Evolutionary conservation across 2,888 invertebrate genomes (phyloP), one percentile per base, ranked within the genome.

Genomic region (Peribatodes rhomboidaria): DNA sequence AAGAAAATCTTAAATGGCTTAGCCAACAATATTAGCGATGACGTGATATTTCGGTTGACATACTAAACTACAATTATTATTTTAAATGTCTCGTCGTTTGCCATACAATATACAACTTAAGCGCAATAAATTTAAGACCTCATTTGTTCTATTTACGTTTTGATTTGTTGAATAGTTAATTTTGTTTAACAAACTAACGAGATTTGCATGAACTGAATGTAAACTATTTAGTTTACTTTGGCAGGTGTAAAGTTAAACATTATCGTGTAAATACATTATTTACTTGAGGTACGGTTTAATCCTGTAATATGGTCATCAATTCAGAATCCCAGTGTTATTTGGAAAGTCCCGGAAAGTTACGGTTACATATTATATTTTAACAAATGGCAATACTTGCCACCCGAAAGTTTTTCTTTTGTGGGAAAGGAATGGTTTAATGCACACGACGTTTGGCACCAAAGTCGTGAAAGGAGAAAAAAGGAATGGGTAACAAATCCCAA

Each of bases 11-110:
- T 31, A 59, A 59, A 63, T 41, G 52, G 37, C 31, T 57, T 60
- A 47, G 42, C 47, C 14, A 65, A 66, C 61, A 61, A 62, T 60
- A 61, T 61, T 41, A 64, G 54, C 56, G 52, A 50, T 65, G 68
- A 62, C 53, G 58, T 56, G 67, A 57, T 22, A 39, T 4, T 31
- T 58, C 52, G 41, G 37, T 64, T 58, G 62, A 61, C 63, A 68
- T 69, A 66, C 46, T 60, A 62, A 62, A 14, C 31, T 22, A 52
- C 13, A 13, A 47, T 2, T n/a, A n/a, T n/a, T n/a, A n/a, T n/a
- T 61, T 64, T 47, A 57, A 55, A 64, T 52, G 13, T 61, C 10
- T 20, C 35, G 13, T 27, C 20, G 10, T 35, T 55, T 35, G 55
- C 31, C 52, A 20, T 2, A 52, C 57, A 41, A 63, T 37, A 37